These are phyloP conservation scores for Nomada hirtipes DNA, from an alignment of 2,888 invertebrate genomes.

Conservation along the genomic window DNA sequence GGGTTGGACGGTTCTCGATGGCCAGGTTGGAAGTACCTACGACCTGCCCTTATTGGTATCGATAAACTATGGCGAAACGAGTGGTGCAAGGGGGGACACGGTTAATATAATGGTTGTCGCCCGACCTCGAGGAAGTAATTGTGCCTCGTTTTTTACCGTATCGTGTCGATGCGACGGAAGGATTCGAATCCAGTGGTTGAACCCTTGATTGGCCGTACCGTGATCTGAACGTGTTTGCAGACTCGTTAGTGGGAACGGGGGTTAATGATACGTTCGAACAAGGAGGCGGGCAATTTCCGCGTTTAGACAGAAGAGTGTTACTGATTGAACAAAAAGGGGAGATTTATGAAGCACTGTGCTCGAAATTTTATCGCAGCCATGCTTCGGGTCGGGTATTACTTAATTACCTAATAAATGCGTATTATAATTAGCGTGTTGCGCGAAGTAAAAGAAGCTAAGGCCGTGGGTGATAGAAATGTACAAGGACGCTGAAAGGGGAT, in stretches of 20 bases:
- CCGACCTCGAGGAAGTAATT: slow-evolving; percentile 44
- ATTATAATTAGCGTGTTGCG: slow-evolving; percentile 13
- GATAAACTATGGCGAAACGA: slow-evolving; percentile 72
- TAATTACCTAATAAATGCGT: slow-evolving; percentile 35
- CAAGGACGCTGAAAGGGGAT: slow-evolving; percentile 40
- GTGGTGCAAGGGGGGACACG: slow-evolving; percentile 10
- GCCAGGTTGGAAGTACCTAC: slow-evolving; percentile 61
- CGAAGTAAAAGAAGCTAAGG: slow-evolving; percentile 20
- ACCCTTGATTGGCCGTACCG: slow-evolving; percentile 52
- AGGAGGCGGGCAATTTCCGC: slow-evolving; percentile 11
- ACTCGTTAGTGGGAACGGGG: slow-evolving; percentile 17
- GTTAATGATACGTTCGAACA: slow-evolving; percentile 26
- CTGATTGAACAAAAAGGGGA: neutral
- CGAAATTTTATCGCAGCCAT: neutral
- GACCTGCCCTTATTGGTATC: slow-evolving; percentile 76
- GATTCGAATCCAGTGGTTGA: slow-evolving; percentile 50
- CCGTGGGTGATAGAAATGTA: neutral
- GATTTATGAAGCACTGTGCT: slow-evolving; percentile 5
- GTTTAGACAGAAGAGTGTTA: neutral
- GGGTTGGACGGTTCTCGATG: slow-evolving; percentile 48
- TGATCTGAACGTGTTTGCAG: slow-evolving; percentile 9
- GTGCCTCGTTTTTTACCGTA: slow-evolving; percentile 54
- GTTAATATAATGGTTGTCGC: slow-evolving; percentile 66
- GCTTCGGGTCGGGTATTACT: slow-evolving; percentile 10
- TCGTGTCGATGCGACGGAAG: neutral